Percentiles rank a stretch among this genome's conserved stretches.
Evolutionary conservation across 2,888 invertebrate species (phyloP).

Genomic region (Teleogryllus oceanicus): DNA sequence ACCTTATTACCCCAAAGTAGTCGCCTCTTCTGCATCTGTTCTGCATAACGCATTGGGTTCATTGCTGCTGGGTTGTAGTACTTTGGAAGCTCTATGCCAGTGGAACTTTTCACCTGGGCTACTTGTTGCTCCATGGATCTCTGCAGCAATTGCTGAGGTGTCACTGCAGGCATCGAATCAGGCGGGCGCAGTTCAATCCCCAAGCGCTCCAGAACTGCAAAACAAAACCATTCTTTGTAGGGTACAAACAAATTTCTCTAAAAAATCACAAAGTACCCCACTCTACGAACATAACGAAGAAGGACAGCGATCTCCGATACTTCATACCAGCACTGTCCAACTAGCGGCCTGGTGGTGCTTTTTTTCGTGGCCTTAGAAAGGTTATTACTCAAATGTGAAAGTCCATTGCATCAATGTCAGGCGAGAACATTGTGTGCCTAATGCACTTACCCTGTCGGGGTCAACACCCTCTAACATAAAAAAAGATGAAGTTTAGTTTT

Average conservation of each 20-base stretch:
- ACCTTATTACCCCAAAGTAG: conserved; percentile 83
- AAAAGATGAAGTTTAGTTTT: no score
- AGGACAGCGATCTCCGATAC: neutral
- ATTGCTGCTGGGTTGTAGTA: conserved; percentile 73
- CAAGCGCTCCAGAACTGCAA: conserved; percentile 41
- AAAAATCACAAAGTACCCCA: no score
- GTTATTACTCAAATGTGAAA: no score
- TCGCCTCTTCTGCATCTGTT: conserved; percentile 88
- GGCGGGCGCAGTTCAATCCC: conserved; percentile 43
- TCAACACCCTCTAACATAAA: no score
- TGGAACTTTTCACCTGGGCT: conserved; percentile 45
- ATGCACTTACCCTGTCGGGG: no score
- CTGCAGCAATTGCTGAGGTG: conserved; percentile 56
- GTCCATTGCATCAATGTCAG: no score
- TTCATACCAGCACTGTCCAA: no score
- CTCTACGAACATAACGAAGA: no score
- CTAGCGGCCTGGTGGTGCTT: no score
- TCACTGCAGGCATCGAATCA: conserved; percentile 53
- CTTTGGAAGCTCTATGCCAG: conserved; percentile 58
- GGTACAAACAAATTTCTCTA: no score
- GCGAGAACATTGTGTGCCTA: no score
- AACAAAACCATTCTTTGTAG: neutral
- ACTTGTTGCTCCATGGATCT: conserved; percentile 49
- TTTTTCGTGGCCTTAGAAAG: no score
- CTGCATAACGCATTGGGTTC: conserved; percentile 77